phyloP scores from a whole-genome alignment of 2,797 vertebrate genomes.

The Myotis myotis region DNA sequence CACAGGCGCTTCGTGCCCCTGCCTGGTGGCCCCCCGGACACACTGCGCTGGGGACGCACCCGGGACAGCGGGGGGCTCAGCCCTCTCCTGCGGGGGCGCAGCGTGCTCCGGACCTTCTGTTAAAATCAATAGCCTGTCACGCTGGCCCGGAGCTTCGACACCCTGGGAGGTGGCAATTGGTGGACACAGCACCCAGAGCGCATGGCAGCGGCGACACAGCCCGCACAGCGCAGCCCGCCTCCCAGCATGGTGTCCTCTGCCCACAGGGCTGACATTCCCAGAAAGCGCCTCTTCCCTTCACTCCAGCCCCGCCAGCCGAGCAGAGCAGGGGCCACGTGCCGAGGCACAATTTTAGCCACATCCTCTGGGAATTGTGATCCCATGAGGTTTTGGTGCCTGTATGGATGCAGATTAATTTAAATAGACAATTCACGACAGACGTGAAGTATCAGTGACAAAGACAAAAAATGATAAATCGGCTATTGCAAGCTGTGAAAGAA shows the following conservation, averaged over 20 bases:
- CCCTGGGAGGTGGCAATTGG: background rate
- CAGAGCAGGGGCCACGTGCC: slow-evolving; percentile 21
- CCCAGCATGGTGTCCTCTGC: background rate
- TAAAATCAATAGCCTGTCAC: slow-evolving; percentile 54
- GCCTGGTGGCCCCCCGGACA: background rate
- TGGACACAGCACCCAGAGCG: background rate
- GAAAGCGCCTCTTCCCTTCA: background rate
- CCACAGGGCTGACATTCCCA: slow-evolving; percentile 3
- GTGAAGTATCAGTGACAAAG: slow-evolving; percentile 49
- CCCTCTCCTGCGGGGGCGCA: background rate
- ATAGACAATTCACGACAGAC: slow-evolving; percentile 57
- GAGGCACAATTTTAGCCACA: background rate
- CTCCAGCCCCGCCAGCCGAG: slow-evolving; percentile 30
- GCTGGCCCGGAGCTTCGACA: background rate
- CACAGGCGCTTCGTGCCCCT: background rate
- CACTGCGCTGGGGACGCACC: background rate
- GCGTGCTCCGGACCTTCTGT: background rate
- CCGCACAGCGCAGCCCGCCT: background rate
- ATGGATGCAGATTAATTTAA: slow-evolving; percentile 59
- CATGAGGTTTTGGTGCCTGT: slow-evolving; percentile 20
- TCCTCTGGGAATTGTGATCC: background rate
- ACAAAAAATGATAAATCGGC: slow-evolving; percentile 63
- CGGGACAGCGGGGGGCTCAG: background rate
- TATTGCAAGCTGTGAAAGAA: slow-evolving; percentile 59
- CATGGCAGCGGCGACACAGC: background rate